phyloP scores from a whole-genome alignment of 2,113 vertebrate species.

The Pagrus major region DNA sequence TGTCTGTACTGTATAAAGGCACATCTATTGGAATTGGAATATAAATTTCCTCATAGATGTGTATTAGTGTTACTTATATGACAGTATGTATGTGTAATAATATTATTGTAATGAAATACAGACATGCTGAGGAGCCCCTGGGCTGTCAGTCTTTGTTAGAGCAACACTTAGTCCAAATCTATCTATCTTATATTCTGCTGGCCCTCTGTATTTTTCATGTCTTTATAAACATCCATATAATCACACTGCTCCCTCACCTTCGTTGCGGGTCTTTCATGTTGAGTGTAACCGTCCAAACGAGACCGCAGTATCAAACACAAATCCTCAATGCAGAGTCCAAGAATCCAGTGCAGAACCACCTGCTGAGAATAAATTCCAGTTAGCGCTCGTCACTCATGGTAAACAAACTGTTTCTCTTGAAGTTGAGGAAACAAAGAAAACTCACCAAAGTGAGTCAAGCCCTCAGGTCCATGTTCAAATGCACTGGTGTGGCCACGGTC shows the following conservation, averaged over 20 bases:
- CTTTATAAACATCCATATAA: background rate
- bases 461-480: constrained; percentile 70
- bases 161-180: background rate
- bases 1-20: constrained; percentile 36
- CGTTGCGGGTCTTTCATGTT: constrained; percentile 67
- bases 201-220: background rate
- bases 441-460: constrained; percentile 72
- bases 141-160: background rate
- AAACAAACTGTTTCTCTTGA: background rate
- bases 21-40: background rate
- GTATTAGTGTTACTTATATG: background rate
- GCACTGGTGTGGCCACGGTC: constrained; percentile 54
- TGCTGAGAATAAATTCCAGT: constrained; percentile 41
- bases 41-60: background rate
- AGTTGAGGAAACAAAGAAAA: constrained; percentile 41
- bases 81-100: background rate
- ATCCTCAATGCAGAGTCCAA: constrained; percentile 59
- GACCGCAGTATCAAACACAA: constrained; percentile 27
- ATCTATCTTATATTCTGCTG: fast-evolving
- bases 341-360: constrained; percentile 26
- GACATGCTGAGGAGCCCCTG: background rate
- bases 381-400: background rate
- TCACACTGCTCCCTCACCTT: constrained; percentile 69
- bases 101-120: background rate
- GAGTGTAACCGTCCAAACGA: background rate